Conservation (phyloP, 2,888 invertebrate species). For the Carpatolechia fugitivella region DNA sequence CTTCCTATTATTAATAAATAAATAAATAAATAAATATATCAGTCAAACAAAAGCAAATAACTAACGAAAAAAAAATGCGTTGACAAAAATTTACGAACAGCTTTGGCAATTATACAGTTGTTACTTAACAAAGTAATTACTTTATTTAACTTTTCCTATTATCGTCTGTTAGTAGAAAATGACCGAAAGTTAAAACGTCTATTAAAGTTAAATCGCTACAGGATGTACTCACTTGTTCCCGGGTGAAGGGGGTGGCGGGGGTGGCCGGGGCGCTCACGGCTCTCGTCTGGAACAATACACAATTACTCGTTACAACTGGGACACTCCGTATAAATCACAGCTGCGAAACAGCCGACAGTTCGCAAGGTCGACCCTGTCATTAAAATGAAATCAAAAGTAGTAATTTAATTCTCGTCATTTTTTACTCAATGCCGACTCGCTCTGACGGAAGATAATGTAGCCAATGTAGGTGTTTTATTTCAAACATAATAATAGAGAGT, state of each 20-base stretch:
- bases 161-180: too few species aligned
- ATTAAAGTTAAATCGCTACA: neutral
- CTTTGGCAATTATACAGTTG: too few species aligned
- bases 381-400: constrained; percentile 62
- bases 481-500: constrained; percentile 35
- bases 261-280: constrained; percentile 74
- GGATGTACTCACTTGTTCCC: constrained; percentile 55
- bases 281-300: constrained; percentile 64
- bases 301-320: neutral
- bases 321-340: constrained; percentile 10
- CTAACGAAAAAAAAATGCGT: too few species aligned
- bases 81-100: too few species aligned
- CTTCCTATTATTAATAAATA: too few species aligned
- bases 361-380: constrained; percentile 46
- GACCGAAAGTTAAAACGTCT: neutral
- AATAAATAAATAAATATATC: too few species aligned
- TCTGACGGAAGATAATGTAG: constrained; percentile 21
- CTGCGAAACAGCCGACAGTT: constrained; percentile 9
- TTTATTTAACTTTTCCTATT: too few species aligned
- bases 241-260: constrained; percentile 55
- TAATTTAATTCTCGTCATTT: constrained; percentile 51
- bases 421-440: constrained; percentile 38
- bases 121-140: too few species aligned
- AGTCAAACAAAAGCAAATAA: too few species aligned
- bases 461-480: constrained; percentile 33